A percentile compares a stretch with the other conserved stretches of the same genome.
phyloP scores from a whole-genome alignment of 2,888 invertebrate genomes.

The Xestia c-nigrum region DNA sequence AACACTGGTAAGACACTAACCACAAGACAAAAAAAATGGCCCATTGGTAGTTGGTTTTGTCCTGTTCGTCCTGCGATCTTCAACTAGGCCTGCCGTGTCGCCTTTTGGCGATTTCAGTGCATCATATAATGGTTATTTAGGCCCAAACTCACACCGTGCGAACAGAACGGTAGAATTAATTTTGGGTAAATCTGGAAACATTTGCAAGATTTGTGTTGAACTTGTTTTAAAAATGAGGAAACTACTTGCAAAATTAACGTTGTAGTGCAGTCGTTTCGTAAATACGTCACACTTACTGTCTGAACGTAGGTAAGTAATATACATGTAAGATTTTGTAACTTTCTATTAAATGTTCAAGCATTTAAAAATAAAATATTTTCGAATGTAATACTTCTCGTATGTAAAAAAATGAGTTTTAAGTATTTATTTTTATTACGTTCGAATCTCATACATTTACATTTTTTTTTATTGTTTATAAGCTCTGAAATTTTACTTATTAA shows the following conservation, averaged over 20 bases:
- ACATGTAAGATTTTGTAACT: slow-evolving; percentile 5
- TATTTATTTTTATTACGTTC: slow-evolving; percentile 16
- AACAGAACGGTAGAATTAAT: background rate
- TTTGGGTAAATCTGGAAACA: background rate
- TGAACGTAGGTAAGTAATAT: background rate
- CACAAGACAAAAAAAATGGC: background rate
- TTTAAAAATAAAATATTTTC: slow-evolving; percentile 28
- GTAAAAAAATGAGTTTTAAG: background rate
- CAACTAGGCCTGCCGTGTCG: background rate
- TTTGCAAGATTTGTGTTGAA: background rate
- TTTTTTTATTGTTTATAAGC: slow-evolving; percentile 3
- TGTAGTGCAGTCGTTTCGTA: slow-evolving; percentile 10
- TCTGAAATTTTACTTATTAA: slow-evolving; percentile 13
- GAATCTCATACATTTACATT: background rate
- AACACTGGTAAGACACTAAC: background rate
- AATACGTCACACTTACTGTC: slow-evolving; percentile 19
- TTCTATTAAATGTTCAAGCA: slow-evolving; percentile 32
- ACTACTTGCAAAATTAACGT: background rate
- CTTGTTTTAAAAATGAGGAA: background rate
- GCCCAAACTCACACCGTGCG: background rate
- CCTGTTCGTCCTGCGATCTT: background rate
- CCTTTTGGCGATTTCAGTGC: background rate
- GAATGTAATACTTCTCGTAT: background rate
- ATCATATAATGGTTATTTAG: background rate
- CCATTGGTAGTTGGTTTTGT: background rate